Percentiles rank a stretch among this genome's conserved stretches.
phyloP scores from a whole-genome alignment of 2,113 vertebrate species.

The Oreochromis spilurus region DNA sequence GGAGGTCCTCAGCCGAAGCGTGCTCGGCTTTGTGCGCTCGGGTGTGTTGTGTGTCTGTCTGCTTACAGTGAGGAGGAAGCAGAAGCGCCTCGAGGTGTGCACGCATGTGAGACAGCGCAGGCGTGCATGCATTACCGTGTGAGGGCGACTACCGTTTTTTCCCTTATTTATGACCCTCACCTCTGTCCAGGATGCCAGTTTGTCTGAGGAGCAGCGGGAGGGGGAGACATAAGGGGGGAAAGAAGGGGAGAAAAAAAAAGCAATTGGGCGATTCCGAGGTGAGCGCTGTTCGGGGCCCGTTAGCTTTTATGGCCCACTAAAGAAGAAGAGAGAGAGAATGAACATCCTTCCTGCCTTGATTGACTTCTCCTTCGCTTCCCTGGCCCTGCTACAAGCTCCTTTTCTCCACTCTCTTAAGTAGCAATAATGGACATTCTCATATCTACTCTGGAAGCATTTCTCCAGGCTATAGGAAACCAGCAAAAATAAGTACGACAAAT shows the following conservation, averaged over 20 bases:
- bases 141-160: slow-evolving; percentile 50
- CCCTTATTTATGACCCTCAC: slow-evolving; percentile 74
- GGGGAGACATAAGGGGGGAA: background rate
- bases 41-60: background rate
- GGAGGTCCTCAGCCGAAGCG: slow-evolving; percentile 21
- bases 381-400: slow-evolving; percentile 25
- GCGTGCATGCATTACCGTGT: background rate
- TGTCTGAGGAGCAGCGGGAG: slow-evolving; percentile 36
- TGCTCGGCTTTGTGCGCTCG: background rate
- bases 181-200: slow-evolving; percentile 62
- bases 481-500: slow-evolving; percentile 52
- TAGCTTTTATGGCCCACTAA: slow-evolving; percentile 73
- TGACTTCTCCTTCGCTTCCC: slow-evolving; percentile 50
- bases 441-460: slow-evolving; percentile 38
- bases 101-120: background rate
- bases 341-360: slow-evolving; percentile 60
- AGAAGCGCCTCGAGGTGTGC: slow-evolving; percentile 36
- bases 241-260: background rate
- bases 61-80: background rate
- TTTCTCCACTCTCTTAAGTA: slow-evolving; percentile 43
- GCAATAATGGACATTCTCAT: slow-evolving; percentile 49
- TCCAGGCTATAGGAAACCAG: slow-evolving; percentile 20
- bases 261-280: slow-evolving; percentile 54
- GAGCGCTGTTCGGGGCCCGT: slow-evolving; percentile 62
- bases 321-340: slow-evolving; percentile 55